phyloP scores from a whole-genome alignment of 2,113 vertebrate genomes.

The Percopsis transmontana region DNA sequence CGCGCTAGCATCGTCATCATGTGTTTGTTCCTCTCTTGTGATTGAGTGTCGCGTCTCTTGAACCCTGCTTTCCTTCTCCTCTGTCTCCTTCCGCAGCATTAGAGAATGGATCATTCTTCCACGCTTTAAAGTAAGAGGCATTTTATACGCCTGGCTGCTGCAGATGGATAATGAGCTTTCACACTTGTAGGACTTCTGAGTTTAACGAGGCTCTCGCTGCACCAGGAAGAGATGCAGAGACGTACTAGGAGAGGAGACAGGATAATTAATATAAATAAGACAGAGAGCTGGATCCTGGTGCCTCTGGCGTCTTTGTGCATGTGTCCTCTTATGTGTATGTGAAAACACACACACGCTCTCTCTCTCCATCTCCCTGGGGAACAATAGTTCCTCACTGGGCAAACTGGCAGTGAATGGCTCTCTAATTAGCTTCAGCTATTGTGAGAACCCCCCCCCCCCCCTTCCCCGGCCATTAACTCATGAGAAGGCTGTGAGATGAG shows the following conservation, averaged over 20 bases:
- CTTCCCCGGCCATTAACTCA: conserved; percentile 32
- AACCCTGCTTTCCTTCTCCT: conserved; percentile 6
- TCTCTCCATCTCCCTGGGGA: conserved; percentile 8
- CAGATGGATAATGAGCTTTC: conserved; percentile 41
- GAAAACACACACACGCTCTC: background rate
- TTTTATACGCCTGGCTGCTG: conserved; percentile 26
- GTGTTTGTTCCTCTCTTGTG: background rate
- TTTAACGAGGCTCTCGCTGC: too few species aligned
- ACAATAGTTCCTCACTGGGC: conserved; percentile 15
- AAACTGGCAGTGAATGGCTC: conserved; percentile 16
- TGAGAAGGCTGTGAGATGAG: conserved; percentile 43
- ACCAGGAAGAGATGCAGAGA: conserved; percentile 7
- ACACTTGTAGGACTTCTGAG: conserved; percentile 26
- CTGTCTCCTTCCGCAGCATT: conserved; percentile 1
- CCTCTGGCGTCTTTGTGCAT: conserved; percentile 11
- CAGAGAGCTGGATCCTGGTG: background rate
- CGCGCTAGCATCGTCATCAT: too few species aligned
- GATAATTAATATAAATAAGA: conserved; percentile 46
- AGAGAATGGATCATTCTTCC: conserved; percentile 18
- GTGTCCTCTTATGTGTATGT: background rate
- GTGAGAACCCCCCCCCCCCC: conserved; percentile 32
- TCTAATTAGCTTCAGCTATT: conserved; percentile 44
- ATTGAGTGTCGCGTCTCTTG: background rate
- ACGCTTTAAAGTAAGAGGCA: background rate
- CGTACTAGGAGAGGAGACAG: conserved; percentile 34